Conservation (phyloP, 1,140 invertebrate species). For the Leptopilina boulardi region DNA sequence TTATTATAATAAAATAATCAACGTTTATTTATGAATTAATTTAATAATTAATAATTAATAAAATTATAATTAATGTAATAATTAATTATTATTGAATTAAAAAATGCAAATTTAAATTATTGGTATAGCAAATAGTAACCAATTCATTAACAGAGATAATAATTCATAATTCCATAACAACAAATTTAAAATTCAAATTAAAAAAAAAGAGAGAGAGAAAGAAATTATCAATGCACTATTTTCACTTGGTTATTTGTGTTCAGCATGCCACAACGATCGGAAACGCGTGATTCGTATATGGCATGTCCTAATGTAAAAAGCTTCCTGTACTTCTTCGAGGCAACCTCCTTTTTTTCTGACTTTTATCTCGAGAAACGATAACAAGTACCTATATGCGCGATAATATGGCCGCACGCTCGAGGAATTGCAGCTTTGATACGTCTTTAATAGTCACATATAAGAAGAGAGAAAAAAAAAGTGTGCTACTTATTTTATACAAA, state of each 20-base stretch:
- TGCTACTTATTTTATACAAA: constrained; percentile 42
- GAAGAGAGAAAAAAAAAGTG: too few relatives aligned
- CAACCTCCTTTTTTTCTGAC: constrained; percentile 21
- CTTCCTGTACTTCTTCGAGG: constrained; percentile 27
- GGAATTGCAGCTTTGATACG: constrained; percentile 47
- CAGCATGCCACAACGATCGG: constrained; percentile 26
- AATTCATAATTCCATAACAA: not conserved
- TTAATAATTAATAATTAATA: too few relatives aligned
- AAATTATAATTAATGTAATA: too few relatives aligned
- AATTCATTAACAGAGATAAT: not conserved
- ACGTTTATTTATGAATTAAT: too few relatives aligned
- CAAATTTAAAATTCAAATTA: constrained; percentile 23
- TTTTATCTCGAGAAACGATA: constrained; percentile 30
- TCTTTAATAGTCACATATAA: constrained; percentile 41
- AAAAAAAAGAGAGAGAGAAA: not conserved
- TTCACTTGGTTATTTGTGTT: constrained; percentile 14
- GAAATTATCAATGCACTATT: constrained; percentile 13
- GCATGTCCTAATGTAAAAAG: constrained; percentile 20
- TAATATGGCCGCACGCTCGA: constrained; percentile 26
- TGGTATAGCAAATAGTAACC: not conserved
- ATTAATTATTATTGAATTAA: too few relatives aligned
- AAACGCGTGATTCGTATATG: constrained; percentile 32
- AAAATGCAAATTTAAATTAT: too few relatives aligned
- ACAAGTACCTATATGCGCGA: constrained; percentile 12
- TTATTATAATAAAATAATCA: too few relatives aligned